phyloP scores from a whole-genome alignment of 2,797 vertebrate species.

The Bradypodion ventrale region DNA sequence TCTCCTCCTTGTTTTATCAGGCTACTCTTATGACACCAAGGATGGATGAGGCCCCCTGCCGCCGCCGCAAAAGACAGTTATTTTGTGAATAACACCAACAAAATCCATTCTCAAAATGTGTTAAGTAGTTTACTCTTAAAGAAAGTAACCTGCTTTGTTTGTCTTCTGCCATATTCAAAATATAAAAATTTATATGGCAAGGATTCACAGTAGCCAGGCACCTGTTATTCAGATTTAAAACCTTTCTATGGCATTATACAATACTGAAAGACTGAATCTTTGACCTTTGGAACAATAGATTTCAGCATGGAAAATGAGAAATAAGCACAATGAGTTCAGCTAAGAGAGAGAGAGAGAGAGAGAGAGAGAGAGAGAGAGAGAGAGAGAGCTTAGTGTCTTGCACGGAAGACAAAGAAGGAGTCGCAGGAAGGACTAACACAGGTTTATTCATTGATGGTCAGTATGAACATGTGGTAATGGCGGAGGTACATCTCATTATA shows the following conservation, averaged over 20 bases:
- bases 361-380: too few relatives aligned
- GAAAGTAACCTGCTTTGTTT: neutral
- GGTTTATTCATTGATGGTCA: too few relatives aligned
- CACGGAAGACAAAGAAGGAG: too few relatives aligned
- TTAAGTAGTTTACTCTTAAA: neutral
- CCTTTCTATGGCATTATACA: neutral
- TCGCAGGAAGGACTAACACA: too few relatives aligned
- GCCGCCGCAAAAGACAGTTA: neutral
- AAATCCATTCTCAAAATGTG: neutral
- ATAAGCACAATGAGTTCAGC: constrained; percentile 29
- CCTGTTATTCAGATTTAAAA: neutral
- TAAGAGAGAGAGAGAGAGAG: too few relatives aligned
- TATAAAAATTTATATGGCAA: neutral
- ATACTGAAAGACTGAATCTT: neutral
- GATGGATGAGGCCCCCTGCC: neutral
- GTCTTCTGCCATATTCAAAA: neutral
- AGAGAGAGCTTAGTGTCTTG: too few relatives aligned
- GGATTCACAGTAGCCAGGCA: neutral
- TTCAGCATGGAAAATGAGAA: constrained; percentile 17
- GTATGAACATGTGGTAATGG: too few relatives aligned
- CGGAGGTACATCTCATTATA: too few relatives aligned
- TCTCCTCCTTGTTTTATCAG: neutral
- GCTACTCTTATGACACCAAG: neutral
- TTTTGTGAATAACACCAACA: neutral
- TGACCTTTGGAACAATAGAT: constrained; percentile 7